Base-by-base conservation (phyloP, 37 sponge, comb jelly and placozoan species). In the Dysidea cf. avara region DNA sequence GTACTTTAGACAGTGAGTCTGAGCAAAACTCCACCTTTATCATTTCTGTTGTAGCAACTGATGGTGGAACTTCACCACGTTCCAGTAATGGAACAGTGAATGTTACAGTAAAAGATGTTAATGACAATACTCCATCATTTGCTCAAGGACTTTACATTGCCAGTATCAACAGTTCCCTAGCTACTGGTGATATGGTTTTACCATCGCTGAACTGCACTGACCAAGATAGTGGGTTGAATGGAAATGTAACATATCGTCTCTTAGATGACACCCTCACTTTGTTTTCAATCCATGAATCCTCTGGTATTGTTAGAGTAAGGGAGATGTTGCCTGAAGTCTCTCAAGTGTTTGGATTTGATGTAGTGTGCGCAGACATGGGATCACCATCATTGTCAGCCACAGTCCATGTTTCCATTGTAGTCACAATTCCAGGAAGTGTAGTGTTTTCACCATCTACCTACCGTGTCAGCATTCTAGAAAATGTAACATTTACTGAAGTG, bases 361-460 rank as follows among this genome's bases (percentile, higher is more conserved):
- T 72, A 0, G 57, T 76, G 26, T 90, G 91, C 49, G 70, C 72
- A 21, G 91, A 90, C 30, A 70, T 51, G 38, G 85, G 91, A 28
- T 31, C 34, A n/a, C 69, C 61, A 17, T 3, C 59, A 4, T 67
- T 88, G 13, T 81, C 74, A 1, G 69, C 79, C 7, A 75, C 88
- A 37, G 77, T 74, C 30, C 83, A 73, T 25, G 85, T 84, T 33
- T 73, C 85, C 36, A 81, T 90, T 32, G 49, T 69, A 17, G 91
- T 90, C n/a, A 61, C 46, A 43, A 43, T 5, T 43, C 7, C 5
- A 12, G 46, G 46, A 43, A 9, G 9, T 43, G 46, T 43, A 9
- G 9, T 74, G 0, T 90, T 90, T 72, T 55, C 54, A 71, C 28
- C 56, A 13, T 4, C 60, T n/a, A 14, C 24, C 21, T 84, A 81